Percentiles rank a stretch among this genome's conserved stretches.
phyloP scores from a whole-genome alignment of 2,888 invertebrate genomes.

The Rhingia rostrata region DNA sequence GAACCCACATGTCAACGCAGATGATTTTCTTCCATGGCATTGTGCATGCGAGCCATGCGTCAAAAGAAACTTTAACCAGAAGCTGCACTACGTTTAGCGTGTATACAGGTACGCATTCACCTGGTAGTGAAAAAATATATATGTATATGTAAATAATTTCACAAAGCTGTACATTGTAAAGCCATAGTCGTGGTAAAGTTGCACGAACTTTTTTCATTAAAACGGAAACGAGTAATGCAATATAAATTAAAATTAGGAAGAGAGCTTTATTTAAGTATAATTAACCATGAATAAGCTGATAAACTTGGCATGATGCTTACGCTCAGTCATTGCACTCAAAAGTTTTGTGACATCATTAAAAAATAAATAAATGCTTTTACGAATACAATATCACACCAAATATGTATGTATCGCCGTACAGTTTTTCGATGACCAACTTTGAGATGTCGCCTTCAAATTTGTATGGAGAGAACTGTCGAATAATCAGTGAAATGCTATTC shows the following conservation, averaged over 20 bases:
- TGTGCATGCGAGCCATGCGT: not conserved
- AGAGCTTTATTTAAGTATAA: not conserved
- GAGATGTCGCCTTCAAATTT: too few relatives aligned
- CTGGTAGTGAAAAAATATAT: not conserved
- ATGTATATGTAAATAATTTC: not conserved
- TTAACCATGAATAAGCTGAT: not conserved
- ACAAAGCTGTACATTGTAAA: not conserved
- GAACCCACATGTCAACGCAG: conserved; percentile 3
- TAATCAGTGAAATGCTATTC: too few relatives aligned
- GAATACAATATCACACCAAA: too few relatives aligned
- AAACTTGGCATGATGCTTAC: not conserved
- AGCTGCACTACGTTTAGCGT: not conserved
- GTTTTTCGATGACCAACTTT: too few relatives aligned
- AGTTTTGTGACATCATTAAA: not conserved
- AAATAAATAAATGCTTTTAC: not conserved
- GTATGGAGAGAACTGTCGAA: too few relatives aligned
- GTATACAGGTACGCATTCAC: not conserved
- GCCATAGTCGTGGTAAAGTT: not conserved
- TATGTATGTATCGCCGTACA: too few relatives aligned
- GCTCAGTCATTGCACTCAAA: not conserved
- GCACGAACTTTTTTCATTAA: conserved; percentile 10
- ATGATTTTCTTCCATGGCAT: not conserved
- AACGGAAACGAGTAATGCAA: not conserved
- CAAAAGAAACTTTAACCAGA: conserved; percentile 6
- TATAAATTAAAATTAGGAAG: not conserved